Conservation (phyloP, 2,797 vertebrate species). For the Valencia hispanica region DNA sequence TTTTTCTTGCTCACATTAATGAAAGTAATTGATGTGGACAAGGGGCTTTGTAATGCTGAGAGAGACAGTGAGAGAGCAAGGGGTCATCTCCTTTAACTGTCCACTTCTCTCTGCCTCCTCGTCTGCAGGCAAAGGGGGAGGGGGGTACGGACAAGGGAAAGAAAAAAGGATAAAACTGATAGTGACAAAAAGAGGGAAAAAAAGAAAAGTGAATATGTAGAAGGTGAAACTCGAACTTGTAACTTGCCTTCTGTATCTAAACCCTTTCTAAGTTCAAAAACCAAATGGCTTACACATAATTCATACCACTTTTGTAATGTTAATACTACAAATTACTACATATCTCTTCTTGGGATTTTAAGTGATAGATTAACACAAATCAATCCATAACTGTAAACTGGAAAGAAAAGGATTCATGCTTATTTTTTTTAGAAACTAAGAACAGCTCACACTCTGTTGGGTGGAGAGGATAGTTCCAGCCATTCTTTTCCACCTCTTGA, state of each 20-base stretch:
- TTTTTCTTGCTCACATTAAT: slow-evolving; percentile 79
- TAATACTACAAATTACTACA: neutral
- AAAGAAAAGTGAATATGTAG: slow-evolving; percentile 15
- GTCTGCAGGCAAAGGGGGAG: slow-evolving; percentile 53
- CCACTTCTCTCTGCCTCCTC: slow-evolving; percentile 66
- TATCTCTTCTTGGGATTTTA: neutral
- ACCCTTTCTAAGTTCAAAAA: slow-evolving; percentile 21
- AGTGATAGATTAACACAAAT: neutral
- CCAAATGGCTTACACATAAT: neutral
- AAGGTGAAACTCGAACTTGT: slow-evolving; percentile 43
- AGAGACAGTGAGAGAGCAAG: slow-evolving; percentile 45
- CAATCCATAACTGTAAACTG: neutral
- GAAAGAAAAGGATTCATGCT: neutral
- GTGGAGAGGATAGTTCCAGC: neutral
- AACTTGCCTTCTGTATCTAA: slow-evolving; percentile 8
- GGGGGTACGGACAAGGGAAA: slow-evolving; percentile 9
- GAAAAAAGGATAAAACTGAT: slow-evolving; percentile 38
- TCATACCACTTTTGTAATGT: neutral
- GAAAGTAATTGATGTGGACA: slow-evolving; percentile 81
- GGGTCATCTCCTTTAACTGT: slow-evolving; percentile 74
- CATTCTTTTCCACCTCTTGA: neutral
- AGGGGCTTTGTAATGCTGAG: slow-evolving; percentile 73
- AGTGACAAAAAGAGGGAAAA: slow-evolving; percentile 30
- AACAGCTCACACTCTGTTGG: neutral
- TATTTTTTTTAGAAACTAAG: too few species aligned